phyloP scores from a whole-genome alignment of 2,888 invertebrate species.

The Ypsolopha scabrella region DNA sequence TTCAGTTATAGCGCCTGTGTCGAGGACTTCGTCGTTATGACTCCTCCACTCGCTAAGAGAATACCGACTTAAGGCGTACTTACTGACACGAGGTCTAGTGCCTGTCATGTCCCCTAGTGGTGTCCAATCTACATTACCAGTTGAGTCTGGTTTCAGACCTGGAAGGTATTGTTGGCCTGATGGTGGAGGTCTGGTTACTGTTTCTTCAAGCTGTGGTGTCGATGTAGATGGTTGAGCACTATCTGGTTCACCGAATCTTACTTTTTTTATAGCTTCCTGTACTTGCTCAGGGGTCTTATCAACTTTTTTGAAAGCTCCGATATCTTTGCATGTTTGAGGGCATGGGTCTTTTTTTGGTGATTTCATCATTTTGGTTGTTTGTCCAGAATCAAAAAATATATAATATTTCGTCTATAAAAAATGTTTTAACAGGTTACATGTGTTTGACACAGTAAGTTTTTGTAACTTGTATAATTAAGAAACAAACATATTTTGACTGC shows the following conservation, averaged over 20 bases:
- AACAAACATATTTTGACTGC: too few species aligned
- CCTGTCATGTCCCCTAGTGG: slow-evolving; percentile 78
- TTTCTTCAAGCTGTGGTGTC: slow-evolving; percentile 10
- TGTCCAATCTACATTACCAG: slow-evolving; percentile 81
- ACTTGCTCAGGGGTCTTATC: slow-evolving; percentile 25
- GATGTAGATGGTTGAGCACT: slow-evolving; percentile 15
- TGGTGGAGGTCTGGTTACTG: slow-evolving; percentile 12
- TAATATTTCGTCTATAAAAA: too few species aligned
- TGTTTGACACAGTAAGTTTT: too few species aligned
- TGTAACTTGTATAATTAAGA: too few species aligned
- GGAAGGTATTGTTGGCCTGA: slow-evolving; percentile 14
- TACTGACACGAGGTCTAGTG: slow-evolving; percentile 79
- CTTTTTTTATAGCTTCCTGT: slow-evolving; percentile 16
- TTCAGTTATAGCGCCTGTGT: slow-evolving; percentile 58
- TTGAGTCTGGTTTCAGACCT: slow-evolving; percentile 72
- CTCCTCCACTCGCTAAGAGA: slow-evolving; percentile 81
- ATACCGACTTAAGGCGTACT: slow-evolving; percentile 79
- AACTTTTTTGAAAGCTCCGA: slow-evolving; percentile 49
- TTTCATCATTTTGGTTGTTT: too few species aligned
- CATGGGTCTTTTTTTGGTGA: background rate
- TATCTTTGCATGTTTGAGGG: slow-evolving; percentile 29
- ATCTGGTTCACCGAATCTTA: background rate
- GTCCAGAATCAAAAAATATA: too few species aligned
- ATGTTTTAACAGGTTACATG: too few species aligned
- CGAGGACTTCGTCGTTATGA: slow-evolving; percentile 58